Evolutionary conservation across 2,888 invertebrate genomes (phyloP), one percentile per base, ranked within the genome.

Genomic region (Andrena marginata): DNA sequence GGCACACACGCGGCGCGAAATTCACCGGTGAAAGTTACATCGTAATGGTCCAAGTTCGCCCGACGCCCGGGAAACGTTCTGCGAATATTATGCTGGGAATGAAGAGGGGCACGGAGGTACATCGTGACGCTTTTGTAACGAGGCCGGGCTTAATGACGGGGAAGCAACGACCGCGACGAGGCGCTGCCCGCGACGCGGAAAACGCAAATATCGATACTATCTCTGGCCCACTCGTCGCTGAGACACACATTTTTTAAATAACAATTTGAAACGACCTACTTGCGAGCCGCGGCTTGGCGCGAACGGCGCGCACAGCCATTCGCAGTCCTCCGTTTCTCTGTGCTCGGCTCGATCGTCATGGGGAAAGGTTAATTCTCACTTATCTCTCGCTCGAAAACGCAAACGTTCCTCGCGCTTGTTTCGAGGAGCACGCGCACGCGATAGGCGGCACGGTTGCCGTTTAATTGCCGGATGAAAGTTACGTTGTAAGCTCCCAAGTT

Each of bases 111-210:
- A 23, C 67, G 62, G 54, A 49, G 80, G 73, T 75, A 75, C 70
- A 78, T 80, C 68, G 78, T 56, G 80, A 29, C 63, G 73, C 70
- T 76, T 84, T 84, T 85, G 85, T 75, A 79, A 80, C 73, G 71
- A 85, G 83, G 75, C 48, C 72, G 72, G 76, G 64, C 62, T 86
- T 80, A 86, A 85, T 77, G 69, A 80, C 63, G 69, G 64, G 31
- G 82, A 83, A 85, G 72, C 64, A 76, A 78, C 79, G 77, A 63
- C 69, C 64, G 62, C 60, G 26, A 70, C 74, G 72, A 74, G 33
- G 31, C 62, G n/a, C 29, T 13, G 16, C 42, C 42, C 5, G 13
- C 42, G 42, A 26, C 42, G 54, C 23, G 62, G n/a, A 63, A 63
- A 64, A 48, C 72, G 72, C 33, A 35, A 77, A 70, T 69, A 49